Evolutionary conservation across 1,140 invertebrate genomes (phyloP), one percentile per base, ranked within the genome.

Genomic region (Penaeus indicus): DNA sequence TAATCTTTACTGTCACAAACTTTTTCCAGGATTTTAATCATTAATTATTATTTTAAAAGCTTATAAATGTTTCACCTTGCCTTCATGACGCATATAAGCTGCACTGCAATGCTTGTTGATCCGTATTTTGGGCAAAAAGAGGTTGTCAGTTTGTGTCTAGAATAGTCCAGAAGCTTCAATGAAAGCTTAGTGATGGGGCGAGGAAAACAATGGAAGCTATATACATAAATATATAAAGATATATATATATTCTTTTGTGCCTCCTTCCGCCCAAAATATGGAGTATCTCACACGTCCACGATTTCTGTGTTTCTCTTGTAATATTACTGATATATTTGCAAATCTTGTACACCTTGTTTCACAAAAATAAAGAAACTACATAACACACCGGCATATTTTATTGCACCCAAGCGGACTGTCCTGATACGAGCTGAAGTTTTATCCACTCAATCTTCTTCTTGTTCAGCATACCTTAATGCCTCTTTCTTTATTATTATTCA

Each of bases 341-440:
- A 88, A 88, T 88, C 87, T 88, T 88, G 81, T 88, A 88, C 87
- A 88, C 87, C 87, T 88, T 88, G 81, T 88, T 88, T 88, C 87
- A 88, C 87, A 88, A 79, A 86, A 88, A 88, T 88, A 88, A 88
- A 88, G 79, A 88, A 82, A 88, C 84, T 88, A 88, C 81, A 78
- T 84, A 84, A 84, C 72, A 54, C 19, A 18, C 18, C 21, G 63
- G 25, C 64, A 18, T 75, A 38, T 72, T 38, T 54, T 42, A 38
- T 21, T 83, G 54, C 54, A 83, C 25, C 27, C 47, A 22, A 62
- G 22, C 32, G 22, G 5, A 60, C n/a, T 54, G 5, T 10, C 25
- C 62, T 10, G 25, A 54, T 22, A 82, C 25, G 32, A 25, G 10
- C 42, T 32, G n/a, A n/a, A 47, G 42, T 64, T 21, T 60, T 54